These are phyloP conservation scores for Leptopilina myrica DNA, from an alignment of 2,888 invertebrate species.

Conservation along the genomic window DNA sequence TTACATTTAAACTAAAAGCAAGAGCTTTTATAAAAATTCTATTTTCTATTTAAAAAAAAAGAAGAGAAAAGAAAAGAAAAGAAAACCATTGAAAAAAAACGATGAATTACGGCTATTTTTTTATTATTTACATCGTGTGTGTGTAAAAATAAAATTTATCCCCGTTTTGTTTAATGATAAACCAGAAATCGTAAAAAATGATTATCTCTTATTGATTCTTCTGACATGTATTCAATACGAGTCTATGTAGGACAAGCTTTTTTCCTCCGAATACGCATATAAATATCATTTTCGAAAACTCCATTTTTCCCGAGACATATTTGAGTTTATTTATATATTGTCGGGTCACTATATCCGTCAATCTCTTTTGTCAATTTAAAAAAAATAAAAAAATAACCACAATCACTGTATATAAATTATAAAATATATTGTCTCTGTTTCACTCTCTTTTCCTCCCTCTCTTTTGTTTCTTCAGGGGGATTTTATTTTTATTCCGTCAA, in stretches of 20 bases:
- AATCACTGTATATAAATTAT: too few relatives aligned
- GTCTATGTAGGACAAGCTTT: neutral
- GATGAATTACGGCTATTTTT: too few relatives aligned
- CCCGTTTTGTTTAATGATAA: neutral
- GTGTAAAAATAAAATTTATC: conserved; percentile 5
- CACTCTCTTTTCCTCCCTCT: too few relatives aligned
- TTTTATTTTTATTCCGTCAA: too few relatives aligned
- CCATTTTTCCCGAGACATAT: neutral
- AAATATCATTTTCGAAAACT: neutral
- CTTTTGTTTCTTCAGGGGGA: too few relatives aligned
- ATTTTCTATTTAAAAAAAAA: too few relatives aligned
- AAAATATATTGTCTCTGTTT: too few relatives aligned
- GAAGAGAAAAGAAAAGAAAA: too few relatives aligned
- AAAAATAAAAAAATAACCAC: too few relatives aligned
- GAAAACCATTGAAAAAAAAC: too few relatives aligned
- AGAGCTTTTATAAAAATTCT: neutral
- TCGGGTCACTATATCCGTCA: neutral
- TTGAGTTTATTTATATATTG: too few relatives aligned
- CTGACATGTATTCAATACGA: neutral
- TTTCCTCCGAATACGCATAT: neutral
- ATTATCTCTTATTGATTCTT: neutral
- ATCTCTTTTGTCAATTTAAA: neutral
- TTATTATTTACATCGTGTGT: neutral
- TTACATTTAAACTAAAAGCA: too few relatives aligned
- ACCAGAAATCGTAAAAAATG: neutral